phyloP scores from a whole-genome alignment of 2,113 vertebrate genomes.

The Numida meleagris region DNA sequence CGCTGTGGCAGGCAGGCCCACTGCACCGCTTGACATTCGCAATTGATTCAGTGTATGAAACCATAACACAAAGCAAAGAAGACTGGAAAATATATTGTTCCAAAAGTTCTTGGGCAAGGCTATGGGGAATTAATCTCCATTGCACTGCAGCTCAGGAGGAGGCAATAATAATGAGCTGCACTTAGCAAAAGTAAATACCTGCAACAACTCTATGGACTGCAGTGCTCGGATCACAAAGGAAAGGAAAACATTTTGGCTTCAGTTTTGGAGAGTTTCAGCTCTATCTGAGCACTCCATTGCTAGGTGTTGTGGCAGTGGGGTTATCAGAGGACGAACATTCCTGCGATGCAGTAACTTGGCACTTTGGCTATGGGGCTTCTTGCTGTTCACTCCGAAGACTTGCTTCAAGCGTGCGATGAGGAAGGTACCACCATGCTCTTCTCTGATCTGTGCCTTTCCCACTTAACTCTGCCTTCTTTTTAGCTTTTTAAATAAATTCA shows the following conservation, averaged over 20 bases:
- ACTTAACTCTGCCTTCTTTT: neutral
- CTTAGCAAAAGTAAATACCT: constrained; percentile 36
- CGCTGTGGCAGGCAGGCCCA: neutral
- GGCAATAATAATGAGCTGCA: constrained; percentile 20
- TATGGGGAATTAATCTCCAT: constrained; percentile 1
- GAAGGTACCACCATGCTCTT: neutral
- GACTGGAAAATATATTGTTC: neutral
- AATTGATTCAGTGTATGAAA: neutral
- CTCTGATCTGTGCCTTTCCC: neutral
- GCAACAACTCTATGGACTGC: neutral
- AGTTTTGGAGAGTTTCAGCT: neutral
- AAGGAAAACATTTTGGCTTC: neutral
- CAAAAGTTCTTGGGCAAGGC: constrained; percentile 30
- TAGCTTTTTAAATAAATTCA: neutral
- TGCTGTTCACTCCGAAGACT: neutral
- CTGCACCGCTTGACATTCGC: neutral
- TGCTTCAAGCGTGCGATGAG: fast-evolving
- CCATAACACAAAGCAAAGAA: constrained; percentile 48
- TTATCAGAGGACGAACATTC: neutral
- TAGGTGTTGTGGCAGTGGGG: neutral
- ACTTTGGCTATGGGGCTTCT: neutral
- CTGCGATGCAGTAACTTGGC: neutral
- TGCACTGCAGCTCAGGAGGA: neutral
- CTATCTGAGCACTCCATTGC: fast-evolving
- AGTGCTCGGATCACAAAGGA: fast-evolving